phyloP scores from a whole-genome alignment of 2,113 vertebrate genomes.

The Nerophis lumbriciformis region DNA sequence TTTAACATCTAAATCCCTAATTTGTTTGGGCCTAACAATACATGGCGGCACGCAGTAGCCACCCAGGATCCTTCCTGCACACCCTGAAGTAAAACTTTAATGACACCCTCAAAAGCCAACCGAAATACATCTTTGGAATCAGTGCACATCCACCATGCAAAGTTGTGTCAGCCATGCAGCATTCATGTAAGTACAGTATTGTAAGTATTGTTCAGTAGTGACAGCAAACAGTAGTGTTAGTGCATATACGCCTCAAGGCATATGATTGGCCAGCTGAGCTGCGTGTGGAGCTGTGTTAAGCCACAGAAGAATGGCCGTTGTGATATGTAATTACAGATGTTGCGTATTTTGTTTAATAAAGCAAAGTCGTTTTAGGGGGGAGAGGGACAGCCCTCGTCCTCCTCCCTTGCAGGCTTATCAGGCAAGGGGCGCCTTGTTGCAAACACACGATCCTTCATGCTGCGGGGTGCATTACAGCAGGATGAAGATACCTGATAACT shows the following conservation, averaged over 20 bases:
- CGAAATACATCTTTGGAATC: conserved; percentile 9
- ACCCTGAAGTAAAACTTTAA: conserved; percentile 16
- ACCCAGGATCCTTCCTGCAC: conserved; percentile 40
- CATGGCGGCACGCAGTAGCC: conserved; percentile 10
- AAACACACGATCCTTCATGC: conserved; percentile 82
- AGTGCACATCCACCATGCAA: conserved; percentile 72
- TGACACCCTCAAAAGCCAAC: conserved; percentile 16
- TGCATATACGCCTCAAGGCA: conserved; percentile 26
- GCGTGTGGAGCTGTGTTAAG: conserved; percentile 32
- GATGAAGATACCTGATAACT: conserved; percentile 95
- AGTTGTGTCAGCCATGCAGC: conserved; percentile 78
- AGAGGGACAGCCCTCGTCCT: conserved; percentile 22
- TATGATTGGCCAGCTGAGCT: conserved; percentile 29
- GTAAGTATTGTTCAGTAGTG: conserved; percentile 41
- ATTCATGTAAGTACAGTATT: conserved; percentile 34
- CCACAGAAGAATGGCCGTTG: conserved; percentile 32
- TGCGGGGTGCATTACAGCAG: conserved; percentile 72
- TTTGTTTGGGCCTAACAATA: too few relatives aligned
- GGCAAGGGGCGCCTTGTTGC: conserved; percentile 27
- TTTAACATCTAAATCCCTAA: too few relatives aligned
- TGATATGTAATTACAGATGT: conserved; percentile 37
- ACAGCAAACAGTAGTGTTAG: conserved; percentile 59
- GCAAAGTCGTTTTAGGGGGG: conserved; percentile 32
- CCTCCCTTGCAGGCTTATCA: conserved; percentile 34
- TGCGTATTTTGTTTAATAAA: conserved; percentile 50